A percentile compares a stretch with the other conserved stretches of the same genome.
Conservation (phyloP, 1,140 invertebrate genomes). For the Atta cephalotes region DNA sequence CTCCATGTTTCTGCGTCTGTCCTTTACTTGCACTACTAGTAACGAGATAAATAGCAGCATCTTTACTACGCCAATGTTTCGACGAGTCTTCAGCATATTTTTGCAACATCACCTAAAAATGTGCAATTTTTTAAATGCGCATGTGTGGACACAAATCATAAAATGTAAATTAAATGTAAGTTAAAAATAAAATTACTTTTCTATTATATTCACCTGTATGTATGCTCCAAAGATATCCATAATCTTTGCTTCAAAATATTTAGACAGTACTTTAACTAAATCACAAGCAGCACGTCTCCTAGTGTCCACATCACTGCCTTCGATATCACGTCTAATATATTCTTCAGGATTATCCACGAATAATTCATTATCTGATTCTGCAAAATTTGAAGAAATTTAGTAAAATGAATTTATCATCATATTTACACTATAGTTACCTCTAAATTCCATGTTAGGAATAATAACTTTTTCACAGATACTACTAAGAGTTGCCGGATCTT, state of each 20-base stretch:
- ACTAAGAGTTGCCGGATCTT: constrained; percentile 93
- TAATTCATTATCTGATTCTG: constrained; percentile 96
- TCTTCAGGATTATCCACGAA: constrained; percentile 99
- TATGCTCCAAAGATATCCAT: constrained; percentile 97
- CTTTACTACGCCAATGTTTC: constrained; percentile 96
- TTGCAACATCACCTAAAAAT: constrained; percentile 90
- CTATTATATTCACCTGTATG: constrained; percentile 86
- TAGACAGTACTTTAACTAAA: constrained; percentile 95
- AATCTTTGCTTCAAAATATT: constrained; percentile 96
- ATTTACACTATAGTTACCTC: constrained; percentile 87
- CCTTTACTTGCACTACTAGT: constrained; percentile 97
- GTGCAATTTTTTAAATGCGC: neutral
- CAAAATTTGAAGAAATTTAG: constrained; percentile 66
- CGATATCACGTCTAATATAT: constrained; percentile 98
- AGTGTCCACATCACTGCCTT: constrained; percentile 99
- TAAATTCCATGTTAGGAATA: constrained; percentile 98
- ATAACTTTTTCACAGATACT: constrained; percentile 99
- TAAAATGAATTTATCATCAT: neutral
- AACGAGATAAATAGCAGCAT: constrained; percentile 98
- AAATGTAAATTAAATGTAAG: neutral
- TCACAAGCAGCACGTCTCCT: constrained; percentile 97
- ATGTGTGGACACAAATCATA: neutral
- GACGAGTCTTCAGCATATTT: constrained; percentile 92
- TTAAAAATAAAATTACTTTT: constrained; percentile 17
- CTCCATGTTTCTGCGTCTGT: constrained; percentile 96